phyloP scores from a whole-genome alignment of 92 coral and sea anemone genomes.

The Porites lobata region DNA sequence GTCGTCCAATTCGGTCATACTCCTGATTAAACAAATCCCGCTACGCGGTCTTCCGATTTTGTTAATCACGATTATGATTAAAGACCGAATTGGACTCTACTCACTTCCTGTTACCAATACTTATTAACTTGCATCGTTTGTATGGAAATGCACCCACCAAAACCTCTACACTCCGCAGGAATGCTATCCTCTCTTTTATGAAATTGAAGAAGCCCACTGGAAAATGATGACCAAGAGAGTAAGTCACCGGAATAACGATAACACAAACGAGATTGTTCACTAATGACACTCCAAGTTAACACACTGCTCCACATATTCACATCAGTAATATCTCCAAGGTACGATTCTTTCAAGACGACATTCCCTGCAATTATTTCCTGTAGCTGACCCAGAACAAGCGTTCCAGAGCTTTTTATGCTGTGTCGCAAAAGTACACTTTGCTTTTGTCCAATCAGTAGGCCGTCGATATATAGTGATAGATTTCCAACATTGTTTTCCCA shows the following conservation, averaged over 20 bases:
- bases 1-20: no score
- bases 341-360: constrained; percentile 43
- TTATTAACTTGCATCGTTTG: no score
- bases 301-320: constrained; percentile 72
- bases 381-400: constrained; percentile 68
- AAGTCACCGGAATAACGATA: constrained; percentile 66
- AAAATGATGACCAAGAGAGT: constrained; percentile 58
- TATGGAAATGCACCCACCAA: constrained; percentile 11
- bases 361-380: constrained; percentile 50
- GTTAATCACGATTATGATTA: no score
- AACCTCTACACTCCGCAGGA: constrained; percentile 31
- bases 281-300: constrained; percentile 20
- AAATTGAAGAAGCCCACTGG: constrained; percentile 13
- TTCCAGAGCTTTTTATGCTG: constrained; percentile 40
- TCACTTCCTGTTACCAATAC: no score
- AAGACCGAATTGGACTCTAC: no score
- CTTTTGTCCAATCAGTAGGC: constrained; percentile 35
- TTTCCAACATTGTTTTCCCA: constrained; percentile 59
- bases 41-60: no score
- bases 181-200: neutral
- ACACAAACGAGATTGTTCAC: constrained; percentile 41
- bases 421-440: constrained; percentile 6
- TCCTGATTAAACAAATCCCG: no score
- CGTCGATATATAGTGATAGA: constrained; percentile 61
- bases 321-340: constrained; percentile 65